These are phyloP conservation scores for Papilio xuthus DNA, from an alignment of 1,140 invertebrate species.

Conservation along the genomic window DNA sequence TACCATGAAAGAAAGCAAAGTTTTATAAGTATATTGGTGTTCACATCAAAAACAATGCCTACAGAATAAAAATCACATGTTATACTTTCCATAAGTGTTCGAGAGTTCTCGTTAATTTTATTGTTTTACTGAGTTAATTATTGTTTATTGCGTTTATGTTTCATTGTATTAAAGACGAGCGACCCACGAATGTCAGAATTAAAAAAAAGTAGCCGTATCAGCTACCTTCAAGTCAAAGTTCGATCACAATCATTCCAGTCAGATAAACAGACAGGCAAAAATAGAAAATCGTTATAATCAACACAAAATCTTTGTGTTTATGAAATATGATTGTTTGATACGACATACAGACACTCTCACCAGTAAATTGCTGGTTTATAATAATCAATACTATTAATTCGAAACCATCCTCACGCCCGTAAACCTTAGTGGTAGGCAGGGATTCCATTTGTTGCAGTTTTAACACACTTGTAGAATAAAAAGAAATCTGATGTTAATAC, in stretches of 20 bases:
- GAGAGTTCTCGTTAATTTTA: constrained; percentile 33
- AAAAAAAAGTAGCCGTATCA: no score
- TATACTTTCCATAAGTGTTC: constrained; percentile 39
- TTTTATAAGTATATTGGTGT: constrained; percentile 29
- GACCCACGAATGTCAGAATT: no score
- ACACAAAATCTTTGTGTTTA: no score
- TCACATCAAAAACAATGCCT: constrained; percentile 30
- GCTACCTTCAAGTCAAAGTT: no score
- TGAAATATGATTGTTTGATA: no score
- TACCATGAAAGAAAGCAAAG: constrained; percentile 28
- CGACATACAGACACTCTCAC: no score
- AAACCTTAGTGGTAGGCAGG: neutral
- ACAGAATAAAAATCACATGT: constrained; percentile 30
- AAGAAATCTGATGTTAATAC: neutral
- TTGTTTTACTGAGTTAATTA: constrained; percentile 9
- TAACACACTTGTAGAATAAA: neutral
- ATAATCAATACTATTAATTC: no score
- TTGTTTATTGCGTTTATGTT: neutral
- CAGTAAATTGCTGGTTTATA: no score
- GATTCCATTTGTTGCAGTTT: neutral
- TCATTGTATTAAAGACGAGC: neutral
- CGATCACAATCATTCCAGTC: no score
- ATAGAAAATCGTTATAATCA: no score
- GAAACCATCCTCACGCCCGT: neutral
- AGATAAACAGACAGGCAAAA: no score